Percentiles rank a stretch among this genome's conserved stretches.
phyloP scores from a whole-genome alignment of 2,113 vertebrate species.

The Eptesicus fuscus region DNA sequence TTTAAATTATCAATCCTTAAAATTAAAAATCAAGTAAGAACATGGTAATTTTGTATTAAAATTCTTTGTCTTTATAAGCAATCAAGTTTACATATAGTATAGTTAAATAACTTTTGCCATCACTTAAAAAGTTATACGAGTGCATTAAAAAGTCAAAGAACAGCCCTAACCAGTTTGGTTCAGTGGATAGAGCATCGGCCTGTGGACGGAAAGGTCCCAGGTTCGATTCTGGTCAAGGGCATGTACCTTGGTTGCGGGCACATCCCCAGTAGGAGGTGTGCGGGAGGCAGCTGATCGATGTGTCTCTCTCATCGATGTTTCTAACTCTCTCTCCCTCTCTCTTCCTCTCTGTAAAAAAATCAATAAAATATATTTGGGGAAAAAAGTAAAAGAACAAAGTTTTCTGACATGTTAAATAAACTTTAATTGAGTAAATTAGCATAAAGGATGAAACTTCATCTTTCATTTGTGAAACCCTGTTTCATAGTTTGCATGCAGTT shows the following conservation, averaged over 20 bases:
- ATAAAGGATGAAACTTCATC: neutral
- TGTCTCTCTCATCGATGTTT: too few species aligned
- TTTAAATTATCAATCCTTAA: neutral
- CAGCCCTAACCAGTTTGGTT: neutral
- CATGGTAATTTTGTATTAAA: neutral
- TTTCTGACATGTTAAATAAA: neutral
- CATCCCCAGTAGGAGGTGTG: too few species aligned
- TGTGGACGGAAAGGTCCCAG: too few species aligned
- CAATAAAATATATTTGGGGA: too few species aligned
- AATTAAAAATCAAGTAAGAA: constrained; percentile 1
- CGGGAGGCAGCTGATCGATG: too few species aligned
- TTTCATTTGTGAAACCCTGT: neutral
- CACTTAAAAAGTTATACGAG: neutral
- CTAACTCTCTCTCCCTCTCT: too few species aligned
- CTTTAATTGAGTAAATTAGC: neutral
- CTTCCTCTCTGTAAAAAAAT: too few species aligned
- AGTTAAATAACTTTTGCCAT: neutral
- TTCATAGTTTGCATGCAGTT: neutral
- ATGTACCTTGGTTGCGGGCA: too few species aligned
- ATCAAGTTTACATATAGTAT: neutral
- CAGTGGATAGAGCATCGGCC: too few species aligned
- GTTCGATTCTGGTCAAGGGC: too few species aligned
- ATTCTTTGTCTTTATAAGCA: neutral
- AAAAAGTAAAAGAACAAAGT: neutral
- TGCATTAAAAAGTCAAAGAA: neutral